phyloP scores from a whole-genome alignment of 2,888 invertebrate species.

The Xanthia togata region DNA sequence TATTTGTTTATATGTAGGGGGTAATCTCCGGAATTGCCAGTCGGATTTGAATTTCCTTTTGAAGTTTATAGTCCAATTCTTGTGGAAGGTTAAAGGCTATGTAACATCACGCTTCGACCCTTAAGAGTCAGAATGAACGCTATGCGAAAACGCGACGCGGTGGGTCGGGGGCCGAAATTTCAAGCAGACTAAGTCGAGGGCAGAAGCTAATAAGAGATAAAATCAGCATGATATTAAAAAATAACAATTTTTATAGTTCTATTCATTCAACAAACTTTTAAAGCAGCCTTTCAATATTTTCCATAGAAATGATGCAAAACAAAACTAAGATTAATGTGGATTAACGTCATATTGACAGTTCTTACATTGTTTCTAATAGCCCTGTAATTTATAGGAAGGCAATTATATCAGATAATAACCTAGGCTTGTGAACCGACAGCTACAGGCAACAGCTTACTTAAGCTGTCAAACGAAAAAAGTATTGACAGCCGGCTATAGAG shows the following conservation, averaged over 20 bases:
- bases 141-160: too few species aligned
- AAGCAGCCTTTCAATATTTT: not conserved
- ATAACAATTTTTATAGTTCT: not conserved
- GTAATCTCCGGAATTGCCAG: too few species aligned
- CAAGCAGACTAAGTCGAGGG: too few species aligned
- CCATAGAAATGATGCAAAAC: constrained; percentile 25
- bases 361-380: constrained; percentile 33
- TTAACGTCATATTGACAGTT: constrained; percentile 38
- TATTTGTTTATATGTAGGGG: too few species aligned
- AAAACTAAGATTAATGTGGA: constrained; percentile 43
- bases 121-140: too few species aligned
- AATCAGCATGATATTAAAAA: not conserved
- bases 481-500: constrained; percentile 47
- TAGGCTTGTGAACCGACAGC: constrained; percentile 35
- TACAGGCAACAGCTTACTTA: constrained; percentile 47
- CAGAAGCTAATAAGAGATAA: too few species aligned
- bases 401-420: constrained; percentile 52
- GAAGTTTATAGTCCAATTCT: too few species aligned
- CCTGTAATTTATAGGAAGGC: constrained; percentile 40
- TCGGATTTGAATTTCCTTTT: too few species aligned
- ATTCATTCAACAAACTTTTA: not conserved
- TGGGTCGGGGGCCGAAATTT: too few species aligned
- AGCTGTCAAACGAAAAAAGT: constrained; percentile 52
- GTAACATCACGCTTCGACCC: too few species aligned
- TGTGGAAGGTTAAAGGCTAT: too few species aligned